Conservation (phyloP, 2,113 vertebrate genomes). For the Hydrochoerus hydrochaeris region DNA sequence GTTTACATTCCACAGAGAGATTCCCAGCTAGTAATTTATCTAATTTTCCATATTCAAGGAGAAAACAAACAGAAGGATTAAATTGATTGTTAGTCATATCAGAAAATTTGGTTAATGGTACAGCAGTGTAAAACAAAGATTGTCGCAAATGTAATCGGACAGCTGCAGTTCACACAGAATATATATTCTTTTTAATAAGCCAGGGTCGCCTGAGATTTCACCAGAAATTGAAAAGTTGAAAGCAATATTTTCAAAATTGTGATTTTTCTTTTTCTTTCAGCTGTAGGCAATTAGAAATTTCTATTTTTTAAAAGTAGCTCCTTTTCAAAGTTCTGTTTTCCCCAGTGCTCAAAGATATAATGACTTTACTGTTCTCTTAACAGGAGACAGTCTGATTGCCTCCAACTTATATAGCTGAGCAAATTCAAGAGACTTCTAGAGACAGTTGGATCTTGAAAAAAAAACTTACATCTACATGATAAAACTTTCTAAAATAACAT, state of each 20-base stretch:
- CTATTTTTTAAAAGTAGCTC: not conserved
- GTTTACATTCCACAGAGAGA: not conserved
- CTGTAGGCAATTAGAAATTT: not conserved
- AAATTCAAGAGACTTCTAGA: not conserved
- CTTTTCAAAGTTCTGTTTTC: not conserved
- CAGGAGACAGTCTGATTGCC: not conserved
- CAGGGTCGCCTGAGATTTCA: not conserved
- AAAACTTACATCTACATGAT: not conserved
- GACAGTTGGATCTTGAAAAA: not conserved
- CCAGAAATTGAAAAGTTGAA: not conserved
- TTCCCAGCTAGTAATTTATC: not conserved
- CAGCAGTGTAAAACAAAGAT: not conserved
- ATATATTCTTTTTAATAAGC: not conserved
- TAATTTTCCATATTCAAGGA: conserved; percentile 11
- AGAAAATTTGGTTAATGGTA: not conserved
- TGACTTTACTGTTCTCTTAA: not conserved
- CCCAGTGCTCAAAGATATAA: not conserved
- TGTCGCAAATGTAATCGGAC: not conserved
- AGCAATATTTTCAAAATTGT: not conserved
- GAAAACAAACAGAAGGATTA: conserved; percentile 32
- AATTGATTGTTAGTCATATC: not conserved
- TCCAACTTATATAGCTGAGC: not conserved
- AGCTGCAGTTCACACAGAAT: not conserved
- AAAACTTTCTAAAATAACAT: not conserved
- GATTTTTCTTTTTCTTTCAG: not conserved